These are phyloP conservation scores for Nomada ruficornis DNA, from an alignment of 2,888 invertebrate species.

Conservation along the genomic window DNA sequence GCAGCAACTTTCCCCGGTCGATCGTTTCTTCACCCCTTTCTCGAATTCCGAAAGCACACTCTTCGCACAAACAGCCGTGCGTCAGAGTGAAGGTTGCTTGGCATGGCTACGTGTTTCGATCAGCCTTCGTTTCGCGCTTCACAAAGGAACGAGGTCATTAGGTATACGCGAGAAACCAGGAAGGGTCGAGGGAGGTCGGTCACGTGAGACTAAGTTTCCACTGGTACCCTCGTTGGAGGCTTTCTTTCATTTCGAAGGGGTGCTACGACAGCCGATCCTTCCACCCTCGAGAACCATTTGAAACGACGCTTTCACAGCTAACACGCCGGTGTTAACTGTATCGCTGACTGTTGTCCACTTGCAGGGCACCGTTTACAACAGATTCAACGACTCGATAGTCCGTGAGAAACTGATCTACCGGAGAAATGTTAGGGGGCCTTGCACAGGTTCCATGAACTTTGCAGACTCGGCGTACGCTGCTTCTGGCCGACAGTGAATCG, in stretches of 20 bases:
- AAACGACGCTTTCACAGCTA: background rate
- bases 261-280: constrained; percentile 35
- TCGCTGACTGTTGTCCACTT: background rate
- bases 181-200: constrained; percentile 67
- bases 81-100: constrained; percentile 43
- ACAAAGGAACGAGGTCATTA: constrained; percentile 70
- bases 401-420: too few relatives aligned
- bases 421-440: background rate
- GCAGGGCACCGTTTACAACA: background rate
- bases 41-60: constrained; percentile 34
- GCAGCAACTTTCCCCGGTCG: constrained; percentile 50
- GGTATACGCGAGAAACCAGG: constrained; percentile 61
- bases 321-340: background rate
- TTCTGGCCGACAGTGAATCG: background rate
- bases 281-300: constrained; percentile 24
- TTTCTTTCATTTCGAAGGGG: constrained; percentile 34
- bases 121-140: constrained; percentile 57
- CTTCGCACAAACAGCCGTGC: constrained; percentile 42
- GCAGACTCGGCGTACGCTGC: background rate
- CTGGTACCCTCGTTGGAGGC: constrained; percentile 25
- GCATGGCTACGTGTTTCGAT: constrained; percentile 61
- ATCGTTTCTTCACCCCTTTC: constrained; percentile 22
- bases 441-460: background rate
- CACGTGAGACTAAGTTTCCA: constrained; percentile 39
- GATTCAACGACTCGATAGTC: background rate